These are phyloP conservation scores for Brachyopa scutellaris DNA, from an alignment of 2,888 invertebrate genomes.

Conservation along the genomic window DNA sequence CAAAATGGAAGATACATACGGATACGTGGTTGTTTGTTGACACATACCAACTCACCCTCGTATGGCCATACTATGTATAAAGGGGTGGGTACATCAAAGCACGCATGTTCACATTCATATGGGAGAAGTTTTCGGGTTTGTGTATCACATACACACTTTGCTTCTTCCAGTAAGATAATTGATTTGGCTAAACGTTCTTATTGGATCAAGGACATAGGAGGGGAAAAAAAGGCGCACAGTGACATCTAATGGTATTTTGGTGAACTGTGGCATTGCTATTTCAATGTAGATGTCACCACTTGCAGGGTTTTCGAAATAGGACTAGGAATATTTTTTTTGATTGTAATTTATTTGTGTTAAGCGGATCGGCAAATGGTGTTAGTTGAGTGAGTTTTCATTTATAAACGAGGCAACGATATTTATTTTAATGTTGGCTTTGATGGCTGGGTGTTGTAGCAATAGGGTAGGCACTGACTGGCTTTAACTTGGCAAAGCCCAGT, in stretches of 20 bases:
- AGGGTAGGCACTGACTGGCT: too few relatives aligned
- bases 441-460: too few relatives aligned
- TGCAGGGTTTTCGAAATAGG: background rate
- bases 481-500: too few relatives aligned
- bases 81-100: conserved; percentile 58
- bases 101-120: conserved; percentile 64
- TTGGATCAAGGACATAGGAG: conserved; percentile 65
- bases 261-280: conserved; percentile 28
- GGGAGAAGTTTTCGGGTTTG: conserved; percentile 44
- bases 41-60: conserved; percentile 44
- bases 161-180: conserved; percentile 64
- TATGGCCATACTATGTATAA: too few relatives aligned
- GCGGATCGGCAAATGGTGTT: too few relatives aligned
- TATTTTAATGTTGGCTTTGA: too few relatives aligned
- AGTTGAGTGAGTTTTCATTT: too few relatives aligned
- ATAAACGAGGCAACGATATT: too few relatives aligned
- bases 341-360: too few relatives aligned
- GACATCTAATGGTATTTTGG: conserved; percentile 35
- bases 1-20: conserved; percentile 51
- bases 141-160: conserved; percentile 37
- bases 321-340: too few relatives aligned
- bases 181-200: conserved; percentile 64
- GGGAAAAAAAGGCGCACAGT: conserved; percentile 22
- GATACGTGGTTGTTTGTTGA: conserved; percentile 26
- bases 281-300: conserved; percentile 52